These are phyloP conservation scores for Oscheius sp. DNA, from an alignment of 1,140 invertebrate species.

Conservation along the genomic window DNA sequence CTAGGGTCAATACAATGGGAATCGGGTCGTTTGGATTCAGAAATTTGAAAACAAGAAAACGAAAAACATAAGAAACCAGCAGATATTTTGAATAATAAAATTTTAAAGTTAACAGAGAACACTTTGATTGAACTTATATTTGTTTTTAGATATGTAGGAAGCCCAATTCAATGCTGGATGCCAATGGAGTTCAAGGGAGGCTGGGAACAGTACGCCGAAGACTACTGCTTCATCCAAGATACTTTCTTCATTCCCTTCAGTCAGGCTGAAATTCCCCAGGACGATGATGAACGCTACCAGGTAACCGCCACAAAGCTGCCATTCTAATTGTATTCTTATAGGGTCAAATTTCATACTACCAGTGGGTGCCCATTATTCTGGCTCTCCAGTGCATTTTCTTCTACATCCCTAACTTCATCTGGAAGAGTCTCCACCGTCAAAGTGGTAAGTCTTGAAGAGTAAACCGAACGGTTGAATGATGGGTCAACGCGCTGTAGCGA, in stretches of 20 bases:
- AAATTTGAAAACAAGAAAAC: not conserved
- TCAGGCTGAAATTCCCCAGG: conserved; percentile 54
- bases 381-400: conserved; percentile 65
- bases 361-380: conserved; percentile 62
- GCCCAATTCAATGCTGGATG: conserved; percentile 59
- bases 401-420: conserved; percentile 65
- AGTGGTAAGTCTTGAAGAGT: conserved; percentile 58
- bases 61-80: no score
- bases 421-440: conserved; percentile 65
- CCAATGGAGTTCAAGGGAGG: conserved; percentile 56
- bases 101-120: no score
- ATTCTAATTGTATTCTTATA: conserved; percentile 5
- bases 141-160: conserved; percentile 48
- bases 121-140: not conserved
- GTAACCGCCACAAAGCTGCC: conserved; percentile 1
- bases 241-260: conserved; percentile 58
- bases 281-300: conserved; percentile 51
- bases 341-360: conserved; percentile 57
- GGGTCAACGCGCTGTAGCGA: not conserved
- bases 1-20: no score
- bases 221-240: conserved; percentile 61
- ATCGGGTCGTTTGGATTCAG: no score
- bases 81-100: no score
- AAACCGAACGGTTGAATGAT: not conserved
- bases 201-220: conserved; percentile 60